Percentiles rank a stretch among this genome's conserved stretches.
Conservation (phyloP, 2,113 vertebrate genomes). For the Octodon degus region DNA sequence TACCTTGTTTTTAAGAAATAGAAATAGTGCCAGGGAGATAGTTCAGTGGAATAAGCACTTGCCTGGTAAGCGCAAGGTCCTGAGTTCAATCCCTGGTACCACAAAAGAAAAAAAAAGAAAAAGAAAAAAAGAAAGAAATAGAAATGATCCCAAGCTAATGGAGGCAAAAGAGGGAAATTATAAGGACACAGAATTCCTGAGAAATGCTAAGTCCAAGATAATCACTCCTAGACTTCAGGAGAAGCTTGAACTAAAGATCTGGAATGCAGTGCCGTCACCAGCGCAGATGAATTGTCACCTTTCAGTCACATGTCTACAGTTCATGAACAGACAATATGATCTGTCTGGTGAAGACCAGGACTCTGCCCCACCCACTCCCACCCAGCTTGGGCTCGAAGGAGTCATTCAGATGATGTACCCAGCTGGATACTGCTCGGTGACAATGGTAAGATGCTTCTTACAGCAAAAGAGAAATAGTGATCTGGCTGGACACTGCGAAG, state of each 20-base stretch:
- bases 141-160: not conserved
- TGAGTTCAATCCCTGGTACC: too few relatives aligned
- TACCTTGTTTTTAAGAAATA: not conserved
- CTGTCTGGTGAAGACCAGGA: not conserved
- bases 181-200: not conserved
- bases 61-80: too few relatives aligned
- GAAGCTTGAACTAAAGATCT: not conserved
- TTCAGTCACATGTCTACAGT: not conserved
- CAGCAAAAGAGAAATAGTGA: not conserved
- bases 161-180: not conserved
- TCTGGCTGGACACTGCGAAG: constrained; percentile 1
- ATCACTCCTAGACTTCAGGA: not conserved
- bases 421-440: not conserved
- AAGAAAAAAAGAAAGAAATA: not conserved
- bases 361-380: not conserved
- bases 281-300: not conserved
- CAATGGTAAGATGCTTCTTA: not conserved
- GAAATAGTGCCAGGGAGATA: not conserved
- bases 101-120: too few relatives aligned
- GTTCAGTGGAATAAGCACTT: too few relatives aligned
- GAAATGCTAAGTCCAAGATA: not conserved
- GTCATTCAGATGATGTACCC: not conserved
- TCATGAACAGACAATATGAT: not conserved
- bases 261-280: not conserved
- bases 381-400: not conserved